These are phyloP conservation scores for Embiotoca jacksoni DNA, from an alignment of 2,113 vertebrate species.

Conservation along the genomic window DNA sequence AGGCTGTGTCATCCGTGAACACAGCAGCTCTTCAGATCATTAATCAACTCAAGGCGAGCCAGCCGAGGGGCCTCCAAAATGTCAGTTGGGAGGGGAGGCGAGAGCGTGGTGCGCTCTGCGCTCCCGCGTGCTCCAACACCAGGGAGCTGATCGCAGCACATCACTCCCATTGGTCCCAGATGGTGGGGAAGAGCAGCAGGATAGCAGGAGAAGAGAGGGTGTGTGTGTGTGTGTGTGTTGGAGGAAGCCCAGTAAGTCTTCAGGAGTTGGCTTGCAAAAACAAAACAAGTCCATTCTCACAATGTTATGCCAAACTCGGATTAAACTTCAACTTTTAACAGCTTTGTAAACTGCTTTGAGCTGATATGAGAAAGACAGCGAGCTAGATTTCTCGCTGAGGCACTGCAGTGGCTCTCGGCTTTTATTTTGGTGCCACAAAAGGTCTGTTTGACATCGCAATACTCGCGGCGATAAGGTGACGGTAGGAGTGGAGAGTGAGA, in stretches of 20 bases:
- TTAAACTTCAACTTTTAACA: constrained; percentile 53
- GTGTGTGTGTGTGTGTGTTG: constrained; percentile 2
- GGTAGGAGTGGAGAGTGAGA: background rate
- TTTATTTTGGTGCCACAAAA: constrained; percentile 32
- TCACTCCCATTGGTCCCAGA: constrained; percentile 59
- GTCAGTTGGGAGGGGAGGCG: constrained; percentile 31
- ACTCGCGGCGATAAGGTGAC: constrained; percentile 41
- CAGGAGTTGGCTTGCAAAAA: constrained; percentile 34
- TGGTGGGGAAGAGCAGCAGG: constrained; percentile 25
- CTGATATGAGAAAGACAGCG: constrained; percentile 29
- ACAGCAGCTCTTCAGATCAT: constrained; percentile 54
- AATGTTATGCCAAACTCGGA: constrained; percentile 17
- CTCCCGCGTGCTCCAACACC: constrained; percentile 46
- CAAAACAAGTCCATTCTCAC: constrained; percentile 9
- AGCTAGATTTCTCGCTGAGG: constrained; percentile 38
- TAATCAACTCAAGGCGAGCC: constrained; percentile 69
- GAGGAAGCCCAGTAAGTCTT: constrained; percentile 36
- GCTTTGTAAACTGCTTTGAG: constrained; percentile 32
- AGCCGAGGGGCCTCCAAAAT: constrained; percentile 57
- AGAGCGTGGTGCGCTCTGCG: constrained; percentile 43
- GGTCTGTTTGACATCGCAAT: constrained; percentile 43
- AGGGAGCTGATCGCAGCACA: constrained; percentile 76
- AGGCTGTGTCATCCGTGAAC: constrained; percentile 42
- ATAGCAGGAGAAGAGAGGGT: background rate
- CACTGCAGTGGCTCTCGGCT: constrained; percentile 19